Conservation (phyloP, 1,140 invertebrate genomes). For the Papilio dardanus region DNA sequence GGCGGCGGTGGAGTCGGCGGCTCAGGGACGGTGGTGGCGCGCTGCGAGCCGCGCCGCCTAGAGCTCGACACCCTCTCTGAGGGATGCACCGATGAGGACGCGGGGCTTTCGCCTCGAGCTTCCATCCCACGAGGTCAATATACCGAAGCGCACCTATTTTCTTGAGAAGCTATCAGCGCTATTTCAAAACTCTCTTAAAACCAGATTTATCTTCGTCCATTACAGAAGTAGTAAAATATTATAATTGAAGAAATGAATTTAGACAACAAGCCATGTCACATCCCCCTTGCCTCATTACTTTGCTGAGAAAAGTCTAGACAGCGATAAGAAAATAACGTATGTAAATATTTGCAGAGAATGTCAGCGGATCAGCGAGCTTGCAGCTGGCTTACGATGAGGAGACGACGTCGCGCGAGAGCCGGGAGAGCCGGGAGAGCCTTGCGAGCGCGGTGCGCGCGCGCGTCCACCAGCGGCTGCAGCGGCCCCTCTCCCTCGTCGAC, state of each 20-base stretch:
- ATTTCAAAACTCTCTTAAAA: too few species aligned
- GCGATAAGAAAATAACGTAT: neutral
- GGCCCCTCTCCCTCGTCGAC: constrained; percentile 58
- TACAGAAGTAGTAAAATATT: too few species aligned
- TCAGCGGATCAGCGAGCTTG: constrained; percentile 52
- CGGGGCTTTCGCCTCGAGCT: constrained; percentile 57
- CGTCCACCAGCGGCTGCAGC: constrained; percentile 53
- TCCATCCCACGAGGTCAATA: constrained; percentile 57
- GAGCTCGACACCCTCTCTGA: constrained; percentile 69
- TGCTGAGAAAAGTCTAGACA: neutral
- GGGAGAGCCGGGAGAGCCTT: constrained; percentile 57
- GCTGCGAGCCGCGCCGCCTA: constrained; percentile 48
- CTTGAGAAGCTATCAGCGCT: neutral
- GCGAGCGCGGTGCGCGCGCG: constrained; percentile 60
- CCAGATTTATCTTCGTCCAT: too few species aligned
- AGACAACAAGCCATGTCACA: too few species aligned
- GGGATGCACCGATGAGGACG: constrained; percentile 68
- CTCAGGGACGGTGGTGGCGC: neutral
- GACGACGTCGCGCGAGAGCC: constrained; percentile 54
- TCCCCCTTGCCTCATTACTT: neutral
- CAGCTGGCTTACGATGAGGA: constrained; percentile 43
- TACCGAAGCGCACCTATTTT: neutral
- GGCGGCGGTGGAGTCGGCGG: constrained; percentile 1
- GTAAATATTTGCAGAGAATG: constrained; percentile 57
- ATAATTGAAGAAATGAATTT: too few species aligned